phyloP scores from a whole-genome alignment of 2,888 invertebrate genomes.

The Noctua janthina region DNA sequence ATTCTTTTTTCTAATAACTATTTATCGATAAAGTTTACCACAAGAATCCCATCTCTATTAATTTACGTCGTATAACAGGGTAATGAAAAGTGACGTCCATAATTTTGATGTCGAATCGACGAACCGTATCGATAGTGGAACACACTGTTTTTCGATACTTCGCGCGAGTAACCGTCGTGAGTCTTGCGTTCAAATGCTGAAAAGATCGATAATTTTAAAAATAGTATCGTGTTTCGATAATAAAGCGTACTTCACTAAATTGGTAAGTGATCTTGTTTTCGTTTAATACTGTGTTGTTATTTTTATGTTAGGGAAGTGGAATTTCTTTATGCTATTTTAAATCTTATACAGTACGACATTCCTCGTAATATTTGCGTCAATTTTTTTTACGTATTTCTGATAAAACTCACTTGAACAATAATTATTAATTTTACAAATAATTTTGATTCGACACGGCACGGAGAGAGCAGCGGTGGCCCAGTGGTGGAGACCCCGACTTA shows the following conservation, averaged over 20 bases:
- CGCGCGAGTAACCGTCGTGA: slow-evolving; percentile 29
- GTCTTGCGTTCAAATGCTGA: background rate
- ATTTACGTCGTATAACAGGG: slow-evolving; percentile 35
- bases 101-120: slow-evolving; percentile 60
- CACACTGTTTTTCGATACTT: slow-evolving; percentile 62
- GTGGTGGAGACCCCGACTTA: no score
- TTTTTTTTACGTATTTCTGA: background rate
- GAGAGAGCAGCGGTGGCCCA: no score
- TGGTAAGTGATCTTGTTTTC: slow-evolving; percentile 41
- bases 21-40: slow-evolving; percentile 17
- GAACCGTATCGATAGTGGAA: slow-evolving; percentile 64
- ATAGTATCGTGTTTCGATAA: background rate
- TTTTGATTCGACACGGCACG: no score
- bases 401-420: background rate
- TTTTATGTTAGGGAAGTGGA: background rate
- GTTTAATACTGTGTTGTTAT: background rate
- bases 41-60: slow-evolving; percentile 40
- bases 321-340: slow-evolving; percentile 1
- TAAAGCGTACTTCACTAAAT: background rate
- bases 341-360: slow-evolving; percentile 4
- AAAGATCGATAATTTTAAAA: slow-evolving; percentile 4
- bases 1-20: background rate
- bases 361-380: no score
- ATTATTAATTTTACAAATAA: no score
- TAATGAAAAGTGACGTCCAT: slow-evolving; percentile 63